Base-by-base conservation (phyloP, 2,888 invertebrate species). In the Cephus pulcher region DNA sequence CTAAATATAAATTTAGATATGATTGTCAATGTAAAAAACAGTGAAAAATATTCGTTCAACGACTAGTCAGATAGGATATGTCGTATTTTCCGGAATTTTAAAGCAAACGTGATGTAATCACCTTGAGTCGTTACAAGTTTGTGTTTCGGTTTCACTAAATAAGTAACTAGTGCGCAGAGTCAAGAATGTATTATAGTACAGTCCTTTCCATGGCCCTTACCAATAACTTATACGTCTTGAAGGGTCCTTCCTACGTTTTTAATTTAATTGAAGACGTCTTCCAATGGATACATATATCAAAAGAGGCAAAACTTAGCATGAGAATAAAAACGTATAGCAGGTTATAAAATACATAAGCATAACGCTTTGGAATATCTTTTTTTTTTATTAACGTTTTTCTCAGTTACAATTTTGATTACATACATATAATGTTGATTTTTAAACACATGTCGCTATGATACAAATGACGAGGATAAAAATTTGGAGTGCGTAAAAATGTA, bases 401-500 rank as follows among this genome's bases (percentile, higher is more conserved):
- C 88, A 89, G 89, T 90, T 91, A 91, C 90, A 91, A 91, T 91
- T 91, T 91, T 90, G 90, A 90, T 90, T 90, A 90, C 89, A 89
- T 91, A 90, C 90, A 89, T 89, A 90, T 90, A 90, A 90, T 90
- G 89, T 89, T 88, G 89, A 88, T 88, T 89, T 88, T 90, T 89
- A 89, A 89, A 90, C 89, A 90, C 89, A 89, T 90, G 89, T 88
- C 84, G 89, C 90, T 90, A 90, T 89, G 83, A 89, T 91, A 91
- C 90, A 90, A 90, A 90, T 90, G 90, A 90, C 88, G 89, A 89
- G 89, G 91, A 91, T 91, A 89, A 90, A 91, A 90, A 90, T 89
- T 90, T 88, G 85, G 88, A 89, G 88, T 90, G 90, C 90, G 89
- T 90, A 90, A 90, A 90, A 90, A 90, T 90, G 89, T 90, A 89